Percentiles rank a stretch among this genome's conserved stretches.
Conservation (phyloP, 2,113 vertebrate genomes). For the Gymnorhina tibicen region DNA sequence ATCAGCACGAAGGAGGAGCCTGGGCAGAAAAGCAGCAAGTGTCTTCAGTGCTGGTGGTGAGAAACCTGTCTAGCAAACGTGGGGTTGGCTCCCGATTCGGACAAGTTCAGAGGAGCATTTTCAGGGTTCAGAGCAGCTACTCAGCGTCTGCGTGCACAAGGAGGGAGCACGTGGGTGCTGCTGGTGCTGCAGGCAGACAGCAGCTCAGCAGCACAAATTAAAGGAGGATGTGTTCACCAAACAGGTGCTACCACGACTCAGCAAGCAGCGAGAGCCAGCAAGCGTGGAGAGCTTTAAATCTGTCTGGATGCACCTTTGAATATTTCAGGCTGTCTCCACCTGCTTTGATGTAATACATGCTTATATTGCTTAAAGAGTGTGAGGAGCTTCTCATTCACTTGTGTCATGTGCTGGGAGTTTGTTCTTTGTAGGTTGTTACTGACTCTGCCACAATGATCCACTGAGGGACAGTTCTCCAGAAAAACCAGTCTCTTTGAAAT, state of each 20-base stretch:
- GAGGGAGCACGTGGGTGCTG: neutral
- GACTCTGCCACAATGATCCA: neutral
- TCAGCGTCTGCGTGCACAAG: neutral
- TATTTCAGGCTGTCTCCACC: neutral
- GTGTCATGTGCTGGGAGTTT: neutral
- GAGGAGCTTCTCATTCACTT: neutral
- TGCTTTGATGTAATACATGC: neutral
- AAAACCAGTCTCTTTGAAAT: neutral
- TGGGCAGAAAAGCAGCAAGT: neutral
- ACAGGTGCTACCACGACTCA: neutral
- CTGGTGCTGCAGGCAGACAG: neutral
- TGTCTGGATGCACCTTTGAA: neutral
- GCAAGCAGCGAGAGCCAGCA: neutral
- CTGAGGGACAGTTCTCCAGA: neutral
- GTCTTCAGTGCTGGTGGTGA: neutral
- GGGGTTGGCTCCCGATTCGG: neutral
- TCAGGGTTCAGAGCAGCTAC: neutral
- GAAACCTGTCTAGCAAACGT: neutral
- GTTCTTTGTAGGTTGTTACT: neutral
- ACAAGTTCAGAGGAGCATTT: neutral
- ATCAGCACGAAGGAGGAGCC: slow-evolving; percentile 20
- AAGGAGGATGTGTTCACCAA: neutral
- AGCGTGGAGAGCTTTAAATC: neutral
- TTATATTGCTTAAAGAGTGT: neutral
- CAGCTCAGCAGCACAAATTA: slow-evolving; percentile 5